Conservation (phyloP, 2,113 vertebrate species). For the Ciconia boyciana region DNA sequence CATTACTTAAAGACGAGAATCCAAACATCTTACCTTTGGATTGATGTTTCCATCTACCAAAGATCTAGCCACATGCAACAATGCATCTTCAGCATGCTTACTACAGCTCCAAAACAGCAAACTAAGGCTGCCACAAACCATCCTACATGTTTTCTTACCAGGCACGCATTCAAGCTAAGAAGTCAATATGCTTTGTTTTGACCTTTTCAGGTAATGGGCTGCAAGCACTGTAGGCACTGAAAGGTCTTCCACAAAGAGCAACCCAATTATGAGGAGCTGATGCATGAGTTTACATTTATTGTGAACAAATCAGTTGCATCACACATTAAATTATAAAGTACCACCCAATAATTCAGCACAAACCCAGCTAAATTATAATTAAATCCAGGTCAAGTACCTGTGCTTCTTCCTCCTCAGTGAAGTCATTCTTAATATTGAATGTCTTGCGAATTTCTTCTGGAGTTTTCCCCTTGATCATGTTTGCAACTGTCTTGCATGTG, state of each 20-base stretch:
- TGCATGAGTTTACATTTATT: not conserved
- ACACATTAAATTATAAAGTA: not conserved
- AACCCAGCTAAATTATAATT: not conserved
- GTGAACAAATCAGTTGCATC: not conserved
- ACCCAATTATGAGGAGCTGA: rapidly evolving
- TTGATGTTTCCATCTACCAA: too few species aligned
- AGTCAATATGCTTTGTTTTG: not conserved
- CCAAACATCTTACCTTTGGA: not conserved
- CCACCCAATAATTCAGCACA: not conserved
- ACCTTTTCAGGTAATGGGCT: not conserved
- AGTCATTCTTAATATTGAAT: constrained; percentile 99
- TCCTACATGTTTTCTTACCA: not conserved
- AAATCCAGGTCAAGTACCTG: constrained; percentile 77
- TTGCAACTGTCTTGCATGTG: constrained; percentile 99
- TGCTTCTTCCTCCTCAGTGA: constrained; percentile 98
- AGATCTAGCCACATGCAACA: not conserved
- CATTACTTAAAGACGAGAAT: not conserved
- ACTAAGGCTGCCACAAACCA: not conserved
- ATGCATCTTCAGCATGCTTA: not conserved
- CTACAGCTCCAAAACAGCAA: not conserved
- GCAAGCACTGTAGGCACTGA: not conserved
- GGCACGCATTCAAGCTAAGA: not conserved
- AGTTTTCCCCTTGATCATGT: constrained; percentile 99
- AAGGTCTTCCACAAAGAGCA: not conserved
- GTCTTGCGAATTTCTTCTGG: constrained; percentile 99